phyloP scores from a whole-genome alignment of 1,140 invertebrate genomes.

The Pseudomyrmex pallidus region DNA sequence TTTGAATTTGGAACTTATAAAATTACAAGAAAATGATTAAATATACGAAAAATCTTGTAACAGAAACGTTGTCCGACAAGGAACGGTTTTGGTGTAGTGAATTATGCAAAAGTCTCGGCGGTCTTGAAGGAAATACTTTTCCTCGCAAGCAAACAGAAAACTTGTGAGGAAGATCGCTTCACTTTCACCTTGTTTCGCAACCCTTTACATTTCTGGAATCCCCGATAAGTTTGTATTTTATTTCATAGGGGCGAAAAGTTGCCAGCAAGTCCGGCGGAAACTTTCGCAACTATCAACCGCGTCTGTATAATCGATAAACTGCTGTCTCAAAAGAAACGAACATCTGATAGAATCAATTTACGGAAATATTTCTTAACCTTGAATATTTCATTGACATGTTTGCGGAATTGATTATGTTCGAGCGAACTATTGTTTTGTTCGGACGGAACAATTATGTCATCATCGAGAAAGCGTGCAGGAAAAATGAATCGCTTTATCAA shows the following conservation, averaged over 20 bases:
- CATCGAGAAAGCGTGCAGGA: not conserved
- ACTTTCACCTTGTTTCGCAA: constrained; percentile 64
- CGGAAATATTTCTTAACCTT: constrained; percentile 50
- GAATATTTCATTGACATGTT: constrained; percentile 25
- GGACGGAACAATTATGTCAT: not conserved
- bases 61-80: constrained; percentile 5
- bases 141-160: constrained; percentile 52
- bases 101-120: constrained; percentile 16
- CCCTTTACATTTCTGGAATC: constrained; percentile 55
- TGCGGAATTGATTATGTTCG: constrained; percentile 6
- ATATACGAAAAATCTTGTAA: not conserved
- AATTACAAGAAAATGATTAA: not conserved
- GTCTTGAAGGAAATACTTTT: constrained; percentile 47
- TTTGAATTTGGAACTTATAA: not conserved
- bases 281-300: constrained; percentile 53
- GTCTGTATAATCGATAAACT: constrained; percentile 47
- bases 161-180: constrained; percentile 62
- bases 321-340: constrained; percentile 31
- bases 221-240: constrained; percentile 77
- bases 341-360: not conserved
- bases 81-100: not conserved
- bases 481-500: constrained; percentile 53
- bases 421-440: not conserved
- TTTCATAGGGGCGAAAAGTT: constrained; percentile 50
- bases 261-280: constrained; percentile 24